These are phyloP conservation scores for Micrasema minimum DNA, from an alignment of 1,140 invertebrate genomes.

Conservation along the genomic window DNA sequence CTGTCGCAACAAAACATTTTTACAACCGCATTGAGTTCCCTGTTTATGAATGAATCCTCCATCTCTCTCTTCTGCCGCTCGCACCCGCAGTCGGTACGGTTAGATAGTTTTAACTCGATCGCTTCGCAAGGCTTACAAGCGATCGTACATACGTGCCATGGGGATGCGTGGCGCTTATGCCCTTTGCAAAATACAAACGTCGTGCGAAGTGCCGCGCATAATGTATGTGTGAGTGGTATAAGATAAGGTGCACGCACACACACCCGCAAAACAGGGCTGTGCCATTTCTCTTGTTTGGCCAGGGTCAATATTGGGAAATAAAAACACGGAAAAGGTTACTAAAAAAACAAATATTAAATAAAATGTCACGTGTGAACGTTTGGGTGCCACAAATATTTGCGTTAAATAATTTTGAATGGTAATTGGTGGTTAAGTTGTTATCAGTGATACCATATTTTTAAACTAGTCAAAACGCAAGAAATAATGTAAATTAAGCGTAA, in stretches of 20 bases:
- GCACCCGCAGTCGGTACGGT: too few relatives aligned
- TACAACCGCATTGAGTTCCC: slow-evolving; percentile 34
- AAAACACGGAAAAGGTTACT: background rate
- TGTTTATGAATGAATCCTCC: slow-evolving; percentile 44
- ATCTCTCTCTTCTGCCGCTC: slow-evolving; percentile 30
- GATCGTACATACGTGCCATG: background rate
- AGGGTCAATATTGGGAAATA: slow-evolving; percentile 9
- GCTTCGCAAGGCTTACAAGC: too few relatives aligned
- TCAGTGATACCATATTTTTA: too few relatives aligned
- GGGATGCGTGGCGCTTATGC: too few relatives aligned
- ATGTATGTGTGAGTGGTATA: slow-evolving; percentile 1
- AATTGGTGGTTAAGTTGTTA: too few relatives aligned
- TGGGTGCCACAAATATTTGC: too few relatives aligned
- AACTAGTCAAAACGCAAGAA: too few relatives aligned
- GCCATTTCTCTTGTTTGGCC: slow-evolving; percentile 5
- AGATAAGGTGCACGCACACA: slow-evolving; percentile 12
- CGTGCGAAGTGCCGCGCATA: background rate
- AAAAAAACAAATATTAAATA: background rate
- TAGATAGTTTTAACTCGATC: too few relatives aligned
- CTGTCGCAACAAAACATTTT: slow-evolving; percentile 12
- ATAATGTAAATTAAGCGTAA: too few relatives aligned
- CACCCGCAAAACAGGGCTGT: slow-evolving; percentile 6
- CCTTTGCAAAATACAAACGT: background rate
- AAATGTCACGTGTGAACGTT: background rate
- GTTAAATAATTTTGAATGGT: too few relatives aligned